These are phyloP conservation scores for Dryoscopus gambensis DNA, from an alignment of 2,113 vertebrate genomes.

Conservation along the genomic window DNA sequence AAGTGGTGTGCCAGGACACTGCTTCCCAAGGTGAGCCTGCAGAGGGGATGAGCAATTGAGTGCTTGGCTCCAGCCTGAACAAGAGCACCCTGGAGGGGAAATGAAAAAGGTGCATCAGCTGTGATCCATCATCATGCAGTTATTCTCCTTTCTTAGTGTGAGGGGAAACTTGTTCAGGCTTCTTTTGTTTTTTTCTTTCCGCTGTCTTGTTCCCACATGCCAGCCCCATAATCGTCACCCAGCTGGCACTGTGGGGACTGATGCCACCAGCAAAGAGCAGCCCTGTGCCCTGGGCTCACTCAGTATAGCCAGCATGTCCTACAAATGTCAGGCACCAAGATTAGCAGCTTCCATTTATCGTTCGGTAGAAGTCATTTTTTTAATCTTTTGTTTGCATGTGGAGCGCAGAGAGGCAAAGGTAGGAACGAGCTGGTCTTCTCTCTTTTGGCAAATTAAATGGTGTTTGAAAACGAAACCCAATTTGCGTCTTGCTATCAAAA, in stretches of 20 bases:
- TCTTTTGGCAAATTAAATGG: background rate
- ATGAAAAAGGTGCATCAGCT: rapidly evolving
- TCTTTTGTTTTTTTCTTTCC: background rate
- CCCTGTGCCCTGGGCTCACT: rapidly evolving
- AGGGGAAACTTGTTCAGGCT: background rate
- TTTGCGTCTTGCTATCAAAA: background rate
- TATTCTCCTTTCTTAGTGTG: background rate
- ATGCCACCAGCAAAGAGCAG: background rate
- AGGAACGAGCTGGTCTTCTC: background rate
- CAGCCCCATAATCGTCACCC: background rate
- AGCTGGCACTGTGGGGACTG: rapidly evolving
- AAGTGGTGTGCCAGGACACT: background rate
- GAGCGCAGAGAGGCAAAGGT: background rate
- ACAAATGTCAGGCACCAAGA: background rate
- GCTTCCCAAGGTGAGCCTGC: background rate
- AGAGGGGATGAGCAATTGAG: background rate
- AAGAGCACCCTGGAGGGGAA: background rate
- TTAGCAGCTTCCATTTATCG: background rate
- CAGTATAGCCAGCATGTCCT: rapidly evolving
- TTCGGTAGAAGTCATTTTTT: background rate
- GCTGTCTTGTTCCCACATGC: background rate
- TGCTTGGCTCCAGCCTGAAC: background rate
- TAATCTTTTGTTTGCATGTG: background rate
- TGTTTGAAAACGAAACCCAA: background rate
- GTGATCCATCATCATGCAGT: background rate